Base-by-base conservation (phyloP, 2,888 invertebrate genomes). In the Trissolcus brochymenae region DNA sequence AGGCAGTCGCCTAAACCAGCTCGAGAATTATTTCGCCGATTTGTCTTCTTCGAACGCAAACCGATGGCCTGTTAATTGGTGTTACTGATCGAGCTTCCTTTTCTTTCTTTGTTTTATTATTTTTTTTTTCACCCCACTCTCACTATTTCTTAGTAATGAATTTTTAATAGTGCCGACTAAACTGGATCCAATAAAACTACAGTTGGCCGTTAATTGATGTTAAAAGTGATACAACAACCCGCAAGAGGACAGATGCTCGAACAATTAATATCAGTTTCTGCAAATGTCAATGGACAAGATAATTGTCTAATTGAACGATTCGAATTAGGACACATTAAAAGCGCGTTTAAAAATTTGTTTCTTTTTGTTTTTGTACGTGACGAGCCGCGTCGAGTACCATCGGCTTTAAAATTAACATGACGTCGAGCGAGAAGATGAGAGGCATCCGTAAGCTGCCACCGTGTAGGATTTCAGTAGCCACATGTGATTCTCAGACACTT, bases 321-420 rank as follows among this genome's bases (percentile, higher is more conserved):
- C 21, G 68, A 77, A 78, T 77, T 73, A 77, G 77, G 64, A 68
- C 60, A 55, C 65, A 68, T 72, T 73, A 68, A 73, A 70, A 66
- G 71, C 17, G 71, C 21, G 74, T 71, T 62, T 35, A 4, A 25
- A 35, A 7, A 9, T 35, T 35, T 57, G 66, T 61, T 70, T 56
- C 19, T 19, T 2, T 19, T 19, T 19, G 2, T 71, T 78, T 75
- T 75, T 74, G 43, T 41, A 65, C 54, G 25, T 25, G 25, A 25
- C 4, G 25, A 25, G 25, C 25, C 46, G 54, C 66, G 53, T 49
- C 54, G 50, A 55, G 64, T 54, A 59, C 67, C 71, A 74, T 78
- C 65, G 57, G 66, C 78, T 75, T 78, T 78, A 66, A 78, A 78
- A 71, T 77, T 68, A 77, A 73, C 73, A 70, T 67, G 46, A 50